Evolutionary conservation across 2,888 invertebrate species (phyloP), one percentile per base, ranked within the genome.

Genomic region (Catocala fraxini): DNA sequence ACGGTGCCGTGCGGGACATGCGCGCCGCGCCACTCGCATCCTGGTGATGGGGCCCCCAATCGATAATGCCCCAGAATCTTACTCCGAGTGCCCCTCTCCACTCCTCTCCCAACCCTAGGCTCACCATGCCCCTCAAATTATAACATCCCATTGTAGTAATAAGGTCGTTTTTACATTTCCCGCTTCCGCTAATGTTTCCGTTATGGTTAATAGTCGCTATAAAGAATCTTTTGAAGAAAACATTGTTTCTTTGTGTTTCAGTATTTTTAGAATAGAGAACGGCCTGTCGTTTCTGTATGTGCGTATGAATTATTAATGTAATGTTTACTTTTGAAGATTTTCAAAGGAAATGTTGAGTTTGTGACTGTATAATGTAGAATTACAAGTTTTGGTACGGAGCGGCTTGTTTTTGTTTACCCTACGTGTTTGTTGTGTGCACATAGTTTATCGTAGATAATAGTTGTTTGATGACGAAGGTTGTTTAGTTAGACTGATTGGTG

Each of bases 51-150:
- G 88, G 85, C 80, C 81, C 79, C 85, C 84, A 91, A 93, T 94
- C 93, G 91, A 93, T 93, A 92, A 85, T 83, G 84, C 85, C 89
- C 91, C 91, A 90, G 87, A 88, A 89, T 90, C 89, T 85, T 82
- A 76, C 84, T 81, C 80, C 83, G 81, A 83, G 78, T 84, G 85
- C 90, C 87, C 86, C 71, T 65, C 75, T 88, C 84, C 86, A 79
- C 86, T 86, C 89, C 87, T 86, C 88, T 88, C 86, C 84, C 85
- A 79, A 84, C 83, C 84, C 79, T 83, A 84, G 82, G 81, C 83
- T 84, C 83, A 80, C 85, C 87, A 87, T 82, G 82, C 83, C 85
- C 85, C 82, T 87, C 89, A 91, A 91, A 92, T 90, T 91, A 90
- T 92, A 90, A 88, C 91, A 89, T 89, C 86, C 87, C 83, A 86